phyloP scores from a whole-genome alignment of 2,113 vertebrate genomes.

The Heterochromis multidens region DNA sequence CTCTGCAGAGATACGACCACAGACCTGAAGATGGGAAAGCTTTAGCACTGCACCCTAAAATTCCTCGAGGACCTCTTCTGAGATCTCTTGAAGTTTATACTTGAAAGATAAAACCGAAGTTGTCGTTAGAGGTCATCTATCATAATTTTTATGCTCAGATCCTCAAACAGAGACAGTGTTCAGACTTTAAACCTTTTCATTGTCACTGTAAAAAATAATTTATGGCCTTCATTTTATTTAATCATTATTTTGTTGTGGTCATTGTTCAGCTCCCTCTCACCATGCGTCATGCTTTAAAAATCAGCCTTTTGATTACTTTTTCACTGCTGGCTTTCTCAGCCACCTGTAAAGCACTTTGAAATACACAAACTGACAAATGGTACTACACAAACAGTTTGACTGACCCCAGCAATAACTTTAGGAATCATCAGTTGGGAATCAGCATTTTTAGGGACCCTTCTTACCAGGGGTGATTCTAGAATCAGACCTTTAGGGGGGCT shows the following conservation, averaged over 20 bases:
- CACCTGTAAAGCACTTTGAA: too few species aligned
- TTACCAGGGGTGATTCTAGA: too few species aligned
- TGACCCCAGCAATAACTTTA: neutral
- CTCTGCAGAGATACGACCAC: neutral
- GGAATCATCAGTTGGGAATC: neutral
- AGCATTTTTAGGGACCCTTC: too few species aligned
- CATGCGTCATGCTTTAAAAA: accelerated
- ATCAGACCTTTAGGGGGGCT: too few species aligned
- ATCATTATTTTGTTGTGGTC: neutral
- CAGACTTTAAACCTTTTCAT: neutral
- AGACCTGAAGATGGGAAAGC: too few species aligned
- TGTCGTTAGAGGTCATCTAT: neutral
- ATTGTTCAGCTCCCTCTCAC: neutral
- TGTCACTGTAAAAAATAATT: neutral
- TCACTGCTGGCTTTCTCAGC: neutral
- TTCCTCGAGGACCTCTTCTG: too few species aligned
- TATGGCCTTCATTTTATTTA: neutral
- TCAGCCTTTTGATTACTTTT: neutral
- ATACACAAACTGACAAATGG: too few species aligned
- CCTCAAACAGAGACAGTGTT: neutral
- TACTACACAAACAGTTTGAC: neutral
- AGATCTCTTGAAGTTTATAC: too few species aligned
- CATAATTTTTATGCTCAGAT: accelerated
- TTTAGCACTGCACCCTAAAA: too few species aligned
- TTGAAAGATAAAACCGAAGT: neutral